These are phyloP conservation scores for Urocyon cinereoargenteus DNA, from an alignment of 2,797 vertebrate genomes.

Conservation along the genomic window DNA sequence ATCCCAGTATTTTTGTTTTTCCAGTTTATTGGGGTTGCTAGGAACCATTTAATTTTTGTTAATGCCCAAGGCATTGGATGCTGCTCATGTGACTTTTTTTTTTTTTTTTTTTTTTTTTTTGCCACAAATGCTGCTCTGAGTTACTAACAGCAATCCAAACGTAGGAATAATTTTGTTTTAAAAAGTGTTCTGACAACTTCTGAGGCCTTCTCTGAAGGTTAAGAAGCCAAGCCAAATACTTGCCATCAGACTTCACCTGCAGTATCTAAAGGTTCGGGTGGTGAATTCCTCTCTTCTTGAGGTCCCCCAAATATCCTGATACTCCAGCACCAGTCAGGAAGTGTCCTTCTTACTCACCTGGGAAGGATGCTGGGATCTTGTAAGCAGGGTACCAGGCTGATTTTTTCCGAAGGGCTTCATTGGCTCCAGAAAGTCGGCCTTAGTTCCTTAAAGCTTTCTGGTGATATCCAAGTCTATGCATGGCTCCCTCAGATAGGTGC, in stretches of 20 bases:
- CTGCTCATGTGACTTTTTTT: neutral
- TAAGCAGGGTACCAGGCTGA: neutral
- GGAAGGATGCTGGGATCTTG: neutral
- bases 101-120: neutral
- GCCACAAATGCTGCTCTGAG: neutral
- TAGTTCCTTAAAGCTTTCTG: neutral
- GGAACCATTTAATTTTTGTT: neutral
- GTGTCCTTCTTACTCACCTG: neutral
- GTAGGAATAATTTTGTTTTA: neutral
- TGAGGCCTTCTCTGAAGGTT: neutral
- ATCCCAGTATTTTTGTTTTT: neutral
- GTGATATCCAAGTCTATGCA: neutral
- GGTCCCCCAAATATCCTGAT: neutral
- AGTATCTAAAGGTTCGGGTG: neutral
- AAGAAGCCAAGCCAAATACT: neutral
- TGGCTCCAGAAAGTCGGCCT: neutral
- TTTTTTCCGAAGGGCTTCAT: neutral
- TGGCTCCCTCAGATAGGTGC: neutral
- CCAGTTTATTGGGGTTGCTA: neutral
- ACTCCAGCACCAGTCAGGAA: neutral
- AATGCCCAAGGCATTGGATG: neutral
- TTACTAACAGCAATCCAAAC: neutral
- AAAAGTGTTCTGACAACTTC: neutral
- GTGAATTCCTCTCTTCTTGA: neutral
- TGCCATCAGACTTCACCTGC: neutral